Evolutionary conservation across 2,797 vertebrate genomes (phyloP), one percentile per base, ranked within the genome.

Genomic region (Poeciliopsis gracilis): DNA sequence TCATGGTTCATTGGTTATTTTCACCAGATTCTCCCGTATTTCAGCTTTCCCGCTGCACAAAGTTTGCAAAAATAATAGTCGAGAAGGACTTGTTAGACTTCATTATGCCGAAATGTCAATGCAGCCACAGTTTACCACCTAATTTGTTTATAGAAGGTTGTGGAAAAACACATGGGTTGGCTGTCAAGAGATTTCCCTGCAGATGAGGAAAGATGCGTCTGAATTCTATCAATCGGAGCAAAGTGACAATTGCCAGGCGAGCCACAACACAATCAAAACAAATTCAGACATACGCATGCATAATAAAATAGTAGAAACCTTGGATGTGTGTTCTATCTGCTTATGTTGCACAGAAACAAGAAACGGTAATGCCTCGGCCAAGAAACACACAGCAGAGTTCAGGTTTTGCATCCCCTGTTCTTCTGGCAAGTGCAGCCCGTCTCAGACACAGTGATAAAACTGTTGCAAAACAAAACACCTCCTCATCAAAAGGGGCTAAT

Each of bases 391-490:
- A 81, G 81, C 83, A 81, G 63, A 74, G 83, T 84, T 92, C 70
- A 86, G 86, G 85, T 93, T 87, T 25, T 83, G 81, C 87, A 79
- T 89, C 82, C 75, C 75, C 73, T 87, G 69, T 79, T 73, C 83
- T 84, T 90, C 84, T 92, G 89, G 87, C 86, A 38, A 86, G 84
- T 82, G 46, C 90, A 86, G 87, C 88, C 86, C 69, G 86, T 89
- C 87, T 89, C 63, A 80, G 90, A 87, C 86, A 85, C 84, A 30
- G 86, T 88, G 93, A 92, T 94, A 88, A 92, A 93, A 91, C 83
- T 73, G 87, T 81, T 90, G 77, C 92, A 92, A 93, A 94, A 94
- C 90, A 90, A 92, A 93, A 93, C 92, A 93, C 90, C 92, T 93
- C 90, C 89, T 93, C 92, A 93, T 93, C 91, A 92, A 91, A 94